Evolutionary conservation across 1,140 invertebrate species (phyloP).

Genomic region (Drosophila ficusphila): DNA sequence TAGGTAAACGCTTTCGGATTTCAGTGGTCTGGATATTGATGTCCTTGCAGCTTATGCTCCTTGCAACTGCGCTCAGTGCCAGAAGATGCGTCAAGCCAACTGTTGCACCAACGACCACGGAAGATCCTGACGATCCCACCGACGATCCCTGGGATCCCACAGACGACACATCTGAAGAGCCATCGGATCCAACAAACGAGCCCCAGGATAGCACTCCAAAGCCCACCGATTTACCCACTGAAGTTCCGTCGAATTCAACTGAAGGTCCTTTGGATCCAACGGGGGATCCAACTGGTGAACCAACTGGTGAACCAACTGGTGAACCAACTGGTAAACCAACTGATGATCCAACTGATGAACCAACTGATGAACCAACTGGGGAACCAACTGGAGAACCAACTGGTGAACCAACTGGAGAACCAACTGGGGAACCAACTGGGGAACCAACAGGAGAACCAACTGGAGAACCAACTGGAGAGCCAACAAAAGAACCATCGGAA

Average conservation of each 20-base stretch:
- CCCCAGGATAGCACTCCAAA: conserved; percentile 4
- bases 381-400: background rate
- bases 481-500: background rate
- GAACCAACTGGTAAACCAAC: conserved; percentile 19
- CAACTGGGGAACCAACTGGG: background rate
- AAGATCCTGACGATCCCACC: conserved; percentile 21
- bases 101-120: conserved; percentile 8
- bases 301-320: background rate
- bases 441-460: background rate
- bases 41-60: conserved; percentile 51
- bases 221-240: conserved; percentile 15
- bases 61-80: conserved; percentile 44
- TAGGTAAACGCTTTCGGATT: conserved; percentile 21
- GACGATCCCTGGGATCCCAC: conserved; percentile 21
- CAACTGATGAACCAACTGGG: background rate
- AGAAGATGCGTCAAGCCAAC: conserved; percentile 33
- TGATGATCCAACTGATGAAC: background rate
- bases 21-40: conserved; percentile 55
- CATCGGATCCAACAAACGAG: background rate
- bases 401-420: background rate
- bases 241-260: conserved; percentile 8
- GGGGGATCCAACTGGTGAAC: background rate
- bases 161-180: conserved; percentile 1
- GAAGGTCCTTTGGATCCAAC: background rate
- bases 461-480: background rate